Evolutionary conservation across 1,140 invertebrate species (phyloP), one percentile per base, ranked within the genome.

Genomic region (Bombus confusus): DNA sequence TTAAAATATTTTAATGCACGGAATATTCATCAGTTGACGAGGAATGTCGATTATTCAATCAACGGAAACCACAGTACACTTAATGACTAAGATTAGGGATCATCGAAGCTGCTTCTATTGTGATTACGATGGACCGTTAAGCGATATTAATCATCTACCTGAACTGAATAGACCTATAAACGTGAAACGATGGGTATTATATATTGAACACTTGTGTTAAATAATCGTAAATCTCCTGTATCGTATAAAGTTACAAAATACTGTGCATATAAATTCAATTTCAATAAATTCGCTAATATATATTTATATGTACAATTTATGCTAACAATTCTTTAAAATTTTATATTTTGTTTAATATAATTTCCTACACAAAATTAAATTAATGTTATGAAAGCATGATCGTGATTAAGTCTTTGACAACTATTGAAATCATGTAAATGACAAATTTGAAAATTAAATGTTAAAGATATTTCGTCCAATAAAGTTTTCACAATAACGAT

Each of bases 81-180:
- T 82, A 66, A 86, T 88, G 72, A 76, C 86, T 75, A 78, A 75
- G 86, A 78, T 89, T 87, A 87, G 87, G 57, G 57, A 64, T 86
- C 71, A 75, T 83, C 75, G 78, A 72, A 57, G 75, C 79, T 52
- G 47, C 59, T 76, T 59, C 77, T 77, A 83, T 79, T 69, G 74
- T 88, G 81, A 88, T 88, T 73, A 87, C 64, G 72, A 62, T 80
- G 52, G 72, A 66, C 43, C 72, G 57, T 57, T 64, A 86, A 69
- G 72, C 71, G 86, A 87, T 87, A 84, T 68, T 39, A 84, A 86
- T 83, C 85, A 73, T 79, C 68, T 72, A 71, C 31, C 57, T 62
- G 41, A 73, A 64, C 57, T 80, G 76, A 80, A 85, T 72, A 28
- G 76, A 80, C 57, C 77, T 39, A 73, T 80, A 52, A 85, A 80